Conservation (phyloP, 2,888 invertebrate species). For the Stratiomys singularior region DNA sequence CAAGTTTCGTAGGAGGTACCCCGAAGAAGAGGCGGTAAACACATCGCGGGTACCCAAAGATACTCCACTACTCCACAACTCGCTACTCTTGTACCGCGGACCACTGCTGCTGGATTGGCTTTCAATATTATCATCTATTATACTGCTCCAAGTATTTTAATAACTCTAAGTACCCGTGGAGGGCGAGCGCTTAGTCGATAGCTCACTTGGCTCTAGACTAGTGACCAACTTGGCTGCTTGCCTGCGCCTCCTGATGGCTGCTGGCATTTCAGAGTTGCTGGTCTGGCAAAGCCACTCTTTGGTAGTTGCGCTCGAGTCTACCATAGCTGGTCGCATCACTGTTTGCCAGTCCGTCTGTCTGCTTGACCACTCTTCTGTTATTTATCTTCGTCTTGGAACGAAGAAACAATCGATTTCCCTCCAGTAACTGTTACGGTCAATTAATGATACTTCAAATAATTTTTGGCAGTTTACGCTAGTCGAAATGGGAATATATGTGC, state of each 20-base stretch:
- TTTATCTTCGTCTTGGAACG: conserved; percentile 35
- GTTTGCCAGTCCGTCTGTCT: conserved; percentile 31
- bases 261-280: conserved; percentile 5
- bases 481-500: not conserved
- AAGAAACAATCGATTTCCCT: conserved; percentile 37
- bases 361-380: not conserved
- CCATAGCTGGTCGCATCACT: not conserved
- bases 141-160: conserved; percentile 33
- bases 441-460: conserved; percentile 45
- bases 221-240: conserved; percentile 13
- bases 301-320: not conserved
- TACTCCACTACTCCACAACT: conserved; percentile 38
- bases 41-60: conserved; percentile 28
- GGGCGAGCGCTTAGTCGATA: conserved; percentile 5
- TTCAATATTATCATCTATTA: conserved; percentile 43
- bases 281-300: not conserved
- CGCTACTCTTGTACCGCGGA: not conserved
- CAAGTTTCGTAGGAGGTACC: conserved; percentile 38
- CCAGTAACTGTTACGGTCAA: conserved; percentile 45
- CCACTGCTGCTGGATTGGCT: conserved; percentile 14
- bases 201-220: not conserved
- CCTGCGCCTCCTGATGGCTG: conserved; percentile 23
- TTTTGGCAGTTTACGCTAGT: conserved; percentile 34
- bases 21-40: conserved; percentile 34
- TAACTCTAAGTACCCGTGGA: conserved; percentile 28